These are phyloP conservation scores for Acanthiza pusilla DNA, from an alignment of 2,797 vertebrate genomes.

Conservation along the genomic window DNA sequence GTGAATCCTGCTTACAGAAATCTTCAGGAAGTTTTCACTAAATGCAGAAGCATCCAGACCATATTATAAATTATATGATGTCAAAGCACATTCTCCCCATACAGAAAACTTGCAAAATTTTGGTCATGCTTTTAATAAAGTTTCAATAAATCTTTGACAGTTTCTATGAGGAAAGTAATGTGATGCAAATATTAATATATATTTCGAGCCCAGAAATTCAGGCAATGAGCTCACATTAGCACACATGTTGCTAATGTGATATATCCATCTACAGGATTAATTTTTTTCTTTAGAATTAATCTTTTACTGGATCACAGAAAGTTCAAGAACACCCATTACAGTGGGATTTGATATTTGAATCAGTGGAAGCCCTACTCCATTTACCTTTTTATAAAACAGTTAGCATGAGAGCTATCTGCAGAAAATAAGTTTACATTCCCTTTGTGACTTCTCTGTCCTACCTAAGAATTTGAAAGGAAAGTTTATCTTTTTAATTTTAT, in stretches of 20 bases:
- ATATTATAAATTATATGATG: background rate
- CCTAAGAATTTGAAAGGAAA: slow-evolving; percentile 43
- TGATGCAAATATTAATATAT: background rate
- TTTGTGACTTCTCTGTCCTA: slow-evolving; percentile 33
- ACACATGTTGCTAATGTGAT: background rate
- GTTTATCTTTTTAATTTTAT: slow-evolving; percentile 60
- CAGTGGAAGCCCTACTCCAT: background rate
- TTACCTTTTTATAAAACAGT: background rate
- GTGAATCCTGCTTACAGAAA: background rate
- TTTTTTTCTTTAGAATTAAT: background rate
- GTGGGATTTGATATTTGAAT: background rate
- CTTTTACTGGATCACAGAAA: background rate
- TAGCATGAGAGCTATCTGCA: background rate
- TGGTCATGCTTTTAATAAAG: background rate
- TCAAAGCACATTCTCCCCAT: background rate
- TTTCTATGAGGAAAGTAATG: background rate
- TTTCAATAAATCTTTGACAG: background rate
- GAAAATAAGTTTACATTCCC: slow-evolving; percentile 40
- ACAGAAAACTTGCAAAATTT: background rate
- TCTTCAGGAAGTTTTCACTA: background rate
- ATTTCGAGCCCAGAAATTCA: background rate
- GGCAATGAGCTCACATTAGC: background rate
- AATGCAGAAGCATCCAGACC: background rate
- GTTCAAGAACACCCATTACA: background rate
- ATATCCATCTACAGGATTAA: background rate